Conservation (phyloP, 2,113 vertebrate species). For the Lipophrys pholis region DNA sequence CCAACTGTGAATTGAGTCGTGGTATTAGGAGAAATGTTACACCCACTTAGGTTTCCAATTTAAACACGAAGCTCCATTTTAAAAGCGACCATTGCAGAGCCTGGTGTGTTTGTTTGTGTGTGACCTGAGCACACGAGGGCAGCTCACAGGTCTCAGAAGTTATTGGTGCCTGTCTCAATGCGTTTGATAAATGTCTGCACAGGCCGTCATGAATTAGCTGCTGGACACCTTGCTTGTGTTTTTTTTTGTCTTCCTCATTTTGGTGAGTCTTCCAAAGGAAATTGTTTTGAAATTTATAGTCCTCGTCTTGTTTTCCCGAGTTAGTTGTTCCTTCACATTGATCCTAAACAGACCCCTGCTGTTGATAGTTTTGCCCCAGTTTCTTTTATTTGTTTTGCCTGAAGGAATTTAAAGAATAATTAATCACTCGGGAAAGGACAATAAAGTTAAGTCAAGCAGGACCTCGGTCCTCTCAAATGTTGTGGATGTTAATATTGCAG, state of each 20-base stretch:
- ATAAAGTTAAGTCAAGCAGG: slow-evolving; percentile 63
- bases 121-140: slow-evolving; percentile 61
- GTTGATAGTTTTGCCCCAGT: slow-evolving; percentile 65
- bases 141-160: slow-evolving; percentile 46
- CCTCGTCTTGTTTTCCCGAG: slow-evolving; percentile 67
- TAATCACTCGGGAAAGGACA: slow-evolving; percentile 75
- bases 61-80: neutral
- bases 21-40: too few species aligned
- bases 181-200: slow-evolving; percentile 56
- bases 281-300: slow-evolving; percentile 79
- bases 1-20: too few species aligned
- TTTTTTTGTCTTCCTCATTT: slow-evolving; percentile 53
- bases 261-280: slow-evolving; percentile 50
- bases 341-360: slow-evolving; percentile 77
- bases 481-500: slow-evolving; percentile 7
- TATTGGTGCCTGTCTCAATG: slow-evolving; percentile 66
- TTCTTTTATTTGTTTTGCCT: slow-evolving; percentile 82
- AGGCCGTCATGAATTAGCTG: slow-evolving; percentile 67
- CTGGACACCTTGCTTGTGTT: slow-evolving; percentile 75
- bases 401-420: slow-evolving; percentile 79
- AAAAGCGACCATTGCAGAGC: slow-evolving; percentile 17
- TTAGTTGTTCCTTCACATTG: slow-evolving; percentile 69
- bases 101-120: slow-evolving; percentile 63
- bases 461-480: slow-evolving; percentile 49
- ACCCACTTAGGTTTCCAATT: too few species aligned